phyloP scores from a whole-genome alignment of 2,888 invertebrate species.

The Nephrotoma guestfalica region DNA sequence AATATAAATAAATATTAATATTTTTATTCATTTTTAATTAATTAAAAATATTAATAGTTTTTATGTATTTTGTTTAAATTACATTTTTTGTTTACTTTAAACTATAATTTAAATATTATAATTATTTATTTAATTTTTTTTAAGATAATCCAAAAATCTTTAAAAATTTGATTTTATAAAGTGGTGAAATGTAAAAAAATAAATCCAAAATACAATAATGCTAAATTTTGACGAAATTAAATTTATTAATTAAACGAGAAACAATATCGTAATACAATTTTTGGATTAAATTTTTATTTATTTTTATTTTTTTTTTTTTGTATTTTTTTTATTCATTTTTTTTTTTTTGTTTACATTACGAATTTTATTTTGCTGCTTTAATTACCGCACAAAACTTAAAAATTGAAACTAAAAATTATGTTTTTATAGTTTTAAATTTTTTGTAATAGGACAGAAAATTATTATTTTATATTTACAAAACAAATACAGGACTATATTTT shows the following conservation, averaged over 20 bases:
- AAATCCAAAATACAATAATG: not conserved
- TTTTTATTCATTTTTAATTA: not conserved
- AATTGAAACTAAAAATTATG: not conserved
- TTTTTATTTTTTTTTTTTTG: not conserved
- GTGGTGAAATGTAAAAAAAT: not conserved
- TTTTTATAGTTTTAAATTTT: not conserved
- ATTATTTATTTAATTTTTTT: not conserved
- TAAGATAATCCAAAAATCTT: not conserved
- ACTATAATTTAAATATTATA: not conserved
- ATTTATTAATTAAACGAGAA: not conserved
- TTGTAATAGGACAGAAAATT: not conserved
- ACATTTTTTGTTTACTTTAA: not conserved
- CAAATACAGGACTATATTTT: not conserved
- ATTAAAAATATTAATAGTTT: not conserved
- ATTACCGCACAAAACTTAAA: not conserved
- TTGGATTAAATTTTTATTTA: not conserved
- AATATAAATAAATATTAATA: not conserved
- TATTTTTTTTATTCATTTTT: not conserved
- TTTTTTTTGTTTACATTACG: not conserved
- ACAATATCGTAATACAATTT: not conserved
- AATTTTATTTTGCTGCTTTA: slow-evolving; percentile 1
- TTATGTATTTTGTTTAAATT: not conserved
- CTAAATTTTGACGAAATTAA: not conserved
- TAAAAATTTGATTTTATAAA: not conserved
- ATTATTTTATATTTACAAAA: not conserved